Evolutionary conservation across 1,140 invertebrate species (phyloP), one percentile per base, ranked within the genome.

Genomic region (Mya arenaria): DNA sequence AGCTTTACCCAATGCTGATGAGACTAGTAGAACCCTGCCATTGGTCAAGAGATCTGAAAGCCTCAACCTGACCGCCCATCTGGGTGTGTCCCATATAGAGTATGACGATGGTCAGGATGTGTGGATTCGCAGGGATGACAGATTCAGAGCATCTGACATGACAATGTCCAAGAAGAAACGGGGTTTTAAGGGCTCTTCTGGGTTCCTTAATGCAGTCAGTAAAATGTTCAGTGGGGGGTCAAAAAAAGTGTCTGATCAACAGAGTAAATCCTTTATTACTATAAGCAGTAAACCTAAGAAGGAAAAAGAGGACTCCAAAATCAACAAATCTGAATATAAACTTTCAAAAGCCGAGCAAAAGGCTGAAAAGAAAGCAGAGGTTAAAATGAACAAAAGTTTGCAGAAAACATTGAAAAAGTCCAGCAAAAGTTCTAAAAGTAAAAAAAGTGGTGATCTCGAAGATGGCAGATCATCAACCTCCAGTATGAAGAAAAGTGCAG

Each of bases 1-100:
- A 10, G 62, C 74, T 8, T 72, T 91, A 10, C 90, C 89, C 28
- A 88, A 91, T 81, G 89, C 89, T 8, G 89, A 91, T 48, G 89
- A 90, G 39, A 90, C 89, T 0, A 89, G 88, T 66, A 81, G 86
- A 23, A 88, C 89, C 15, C 78, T 89, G 71, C 71, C 79, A n/a
- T 28, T 82, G 34, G 73, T 62, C 15, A 84, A 84, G 55, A 25
- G 74, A 56, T 71, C 82, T n/a, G 82, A 84, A 32, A 78, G 74
- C 68, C 32, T 72, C 15, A 62, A 83, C 68, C 55, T 75, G 44
- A 55, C 63, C 36, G 34, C 60, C 0, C 63, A 66, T 17, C 15
- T 68, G 48, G 60, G 55, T n/a, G 81, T 77, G 39, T 85, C 73
- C 48, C 62, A 86, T 32, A 56, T 72, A n/a, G 80, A 80, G 41